Conservation (phyloP, 2,113 vertebrate species). For the Rostratula benghalensis region DNA sequence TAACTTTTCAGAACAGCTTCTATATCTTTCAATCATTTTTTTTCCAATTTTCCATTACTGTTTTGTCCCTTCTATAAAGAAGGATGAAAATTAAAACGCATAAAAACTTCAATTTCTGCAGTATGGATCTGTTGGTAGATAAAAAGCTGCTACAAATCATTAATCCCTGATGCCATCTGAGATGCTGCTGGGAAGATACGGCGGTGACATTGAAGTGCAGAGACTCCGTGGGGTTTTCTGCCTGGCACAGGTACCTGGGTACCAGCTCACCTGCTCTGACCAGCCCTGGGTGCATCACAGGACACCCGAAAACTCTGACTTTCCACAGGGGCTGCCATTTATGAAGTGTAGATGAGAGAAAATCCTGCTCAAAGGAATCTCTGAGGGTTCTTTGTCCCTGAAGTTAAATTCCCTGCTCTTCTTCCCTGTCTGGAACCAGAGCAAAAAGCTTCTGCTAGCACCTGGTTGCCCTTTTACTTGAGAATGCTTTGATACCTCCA, state of each 20-base stretch:
- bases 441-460: background rate
- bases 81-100: slow-evolving; percentile 33
- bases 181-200: background rate
- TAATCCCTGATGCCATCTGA: background rate
- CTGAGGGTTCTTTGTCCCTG: background rate
- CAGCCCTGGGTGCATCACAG: background rate
- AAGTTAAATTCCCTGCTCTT: background rate
- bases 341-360: background rate
- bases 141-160: slow-evolving; percentile 18
- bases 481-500: background rate
- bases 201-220: background rate
- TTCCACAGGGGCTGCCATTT: background rate
- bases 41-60: slow-evolving; percentile 16
- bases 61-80: slow-evolving; percentile 22
- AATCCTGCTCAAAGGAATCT: background rate
- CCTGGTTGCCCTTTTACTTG: background rate
- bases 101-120: background rate
- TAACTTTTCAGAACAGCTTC: background rate
- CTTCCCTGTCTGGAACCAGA: background rate
- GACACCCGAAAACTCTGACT: background rate
- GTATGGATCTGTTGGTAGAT: background rate
- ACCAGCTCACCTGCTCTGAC: background rate
- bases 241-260: background rate
- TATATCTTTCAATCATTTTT: slow-evolving; percentile 15
- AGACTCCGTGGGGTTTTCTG: background rate